Evolutionary conservation across 2,113 vertebrate species (phyloP).

Genomic region (Neomonachus schauinslandi): DNA sequence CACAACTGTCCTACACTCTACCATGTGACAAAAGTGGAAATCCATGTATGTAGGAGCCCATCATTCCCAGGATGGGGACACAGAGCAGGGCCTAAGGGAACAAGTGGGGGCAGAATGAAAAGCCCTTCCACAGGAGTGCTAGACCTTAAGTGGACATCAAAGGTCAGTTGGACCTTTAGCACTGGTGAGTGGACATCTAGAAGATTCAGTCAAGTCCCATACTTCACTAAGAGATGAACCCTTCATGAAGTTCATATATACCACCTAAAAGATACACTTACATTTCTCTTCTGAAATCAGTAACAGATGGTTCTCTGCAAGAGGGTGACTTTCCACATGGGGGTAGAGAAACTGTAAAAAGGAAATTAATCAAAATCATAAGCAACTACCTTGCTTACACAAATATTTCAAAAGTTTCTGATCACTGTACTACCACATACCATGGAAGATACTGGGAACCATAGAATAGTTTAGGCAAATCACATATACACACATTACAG

Average conservation of each 20-base stretch:
- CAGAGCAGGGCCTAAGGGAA: not conserved
- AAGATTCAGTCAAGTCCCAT: not conserved
- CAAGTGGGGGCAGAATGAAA: not conserved
- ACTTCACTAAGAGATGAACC: not conserved
- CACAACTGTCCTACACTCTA: not conserved
- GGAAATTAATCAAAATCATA: conserved; percentile 67
- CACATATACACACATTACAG: not conserved
- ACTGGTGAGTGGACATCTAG: not conserved
- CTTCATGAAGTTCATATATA: not conserved
- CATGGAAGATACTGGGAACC: not conserved
- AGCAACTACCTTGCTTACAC: not conserved
- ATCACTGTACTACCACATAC: not conserved
- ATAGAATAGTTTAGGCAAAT: not conserved
- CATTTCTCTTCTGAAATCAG: conserved; percentile 96
- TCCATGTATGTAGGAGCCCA: not conserved
- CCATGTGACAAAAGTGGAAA: not conserved
- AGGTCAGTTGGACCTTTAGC: not conserved
- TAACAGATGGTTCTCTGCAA: conserved; percentile 91
- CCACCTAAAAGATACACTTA: conserved; percentile 83
- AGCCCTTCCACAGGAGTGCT: not conserved
- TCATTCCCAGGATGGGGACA: not conserved
- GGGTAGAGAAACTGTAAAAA: conserved; percentile 92
- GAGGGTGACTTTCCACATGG: conserved; percentile 80
- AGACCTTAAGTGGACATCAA: not conserved
- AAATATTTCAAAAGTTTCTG: not conserved